phyloP scores from a whole-genome alignment of 2,797 vertebrate genomes.

The Periophthalmus magnuspinnatus region DNA sequence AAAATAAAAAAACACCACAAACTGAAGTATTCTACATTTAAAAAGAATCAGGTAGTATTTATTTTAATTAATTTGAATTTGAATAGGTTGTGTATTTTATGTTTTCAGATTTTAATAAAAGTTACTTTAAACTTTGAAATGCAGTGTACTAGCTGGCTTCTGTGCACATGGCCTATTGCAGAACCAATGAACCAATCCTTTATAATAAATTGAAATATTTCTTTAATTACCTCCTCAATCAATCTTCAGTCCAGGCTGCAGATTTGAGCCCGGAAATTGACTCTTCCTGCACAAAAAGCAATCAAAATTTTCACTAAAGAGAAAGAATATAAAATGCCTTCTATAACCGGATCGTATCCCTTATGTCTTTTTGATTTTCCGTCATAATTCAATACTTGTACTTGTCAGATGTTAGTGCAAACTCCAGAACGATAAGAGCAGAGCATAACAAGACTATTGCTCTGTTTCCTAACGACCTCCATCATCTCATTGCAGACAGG shows the following conservation, averaged over 20 bases:
- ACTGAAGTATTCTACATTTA: too few species aligned
- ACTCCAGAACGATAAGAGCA: not conserved
- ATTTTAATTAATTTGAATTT: too few species aligned
- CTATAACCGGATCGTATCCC: conserved; percentile 24
- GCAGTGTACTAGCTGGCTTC: too few species aligned
- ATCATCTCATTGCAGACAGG: conserved; percentile 32
- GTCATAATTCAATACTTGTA: conserved; percentile 34
- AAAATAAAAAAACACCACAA: too few species aligned
- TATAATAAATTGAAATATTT: conserved; percentile 59
- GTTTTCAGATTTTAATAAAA: too few species aligned
- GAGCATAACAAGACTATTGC: conserved; percentile 4
- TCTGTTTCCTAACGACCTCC: conserved; percentile 17
- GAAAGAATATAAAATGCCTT: conserved; percentile 10
- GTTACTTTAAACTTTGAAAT: too few species aligned
- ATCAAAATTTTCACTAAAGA: conserved; percentile 39
- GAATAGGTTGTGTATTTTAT: too few species aligned
- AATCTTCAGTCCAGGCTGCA: conserved; percentile 59
- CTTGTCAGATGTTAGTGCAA: conserved; percentile 28
- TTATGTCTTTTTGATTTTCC: conserved; percentile 19
- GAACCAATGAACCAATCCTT: too few species aligned
- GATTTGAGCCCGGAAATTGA: conserved; percentile 67
- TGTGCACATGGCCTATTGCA: not conserved
- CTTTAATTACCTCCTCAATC: conserved; percentile 73
- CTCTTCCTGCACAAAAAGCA: conserved; percentile 53
- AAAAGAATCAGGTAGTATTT: too few species aligned